phyloP scores from a whole-genome alignment of 2,888 invertebrate genomes.

The Nomada flava region DNA sequence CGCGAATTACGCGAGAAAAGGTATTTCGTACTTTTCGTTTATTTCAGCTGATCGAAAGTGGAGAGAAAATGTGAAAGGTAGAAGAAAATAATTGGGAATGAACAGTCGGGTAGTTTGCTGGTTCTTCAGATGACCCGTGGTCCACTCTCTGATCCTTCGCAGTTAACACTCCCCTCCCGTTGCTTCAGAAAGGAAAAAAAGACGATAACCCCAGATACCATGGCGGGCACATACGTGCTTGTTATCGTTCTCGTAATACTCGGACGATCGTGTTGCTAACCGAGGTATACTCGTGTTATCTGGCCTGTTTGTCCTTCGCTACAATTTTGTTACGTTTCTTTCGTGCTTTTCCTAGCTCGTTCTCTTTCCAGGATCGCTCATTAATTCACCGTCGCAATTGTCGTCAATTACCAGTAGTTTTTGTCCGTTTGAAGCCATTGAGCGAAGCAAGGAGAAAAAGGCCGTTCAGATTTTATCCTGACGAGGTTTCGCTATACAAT shows the following conservation, averaged over 20 bases:
- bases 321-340: slow-evolving; percentile 59
- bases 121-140: slow-evolving; percentile 59
- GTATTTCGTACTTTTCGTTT: background rate
- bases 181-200: slow-evolving; percentile 50
- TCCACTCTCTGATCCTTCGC: slow-evolving; percentile 54
- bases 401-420: slow-evolving; percentile 6
- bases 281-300: slow-evolving; percentile 73
- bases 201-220: slow-evolving; percentile 74
- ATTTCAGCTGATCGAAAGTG: background rate
- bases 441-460: background rate
- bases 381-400: slow-evolving; percentile 16
- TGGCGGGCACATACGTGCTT: slow-evolving; percentile 56
- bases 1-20: background rate
- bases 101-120: slow-evolving; percentile 34
- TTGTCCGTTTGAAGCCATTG: background rate
- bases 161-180: slow-evolving; percentile 53
- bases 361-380: slow-evolving; percentile 7
- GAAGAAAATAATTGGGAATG: slow-evolving; percentile 14
- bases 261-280: slow-evolving; percentile 69
- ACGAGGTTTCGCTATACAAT: background rate
- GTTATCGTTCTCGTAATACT: slow-evolving; percentile 76
- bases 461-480: background rate
- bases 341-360: slow-evolving; percentile 31
- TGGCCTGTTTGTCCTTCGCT: slow-evolving; percentile 58
- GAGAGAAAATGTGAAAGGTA: background rate